These are phyloP conservation scores for Belgica antarctica DNA, from an alignment of 2,888 invertebrate species.

Conservation along the genomic window DNA sequence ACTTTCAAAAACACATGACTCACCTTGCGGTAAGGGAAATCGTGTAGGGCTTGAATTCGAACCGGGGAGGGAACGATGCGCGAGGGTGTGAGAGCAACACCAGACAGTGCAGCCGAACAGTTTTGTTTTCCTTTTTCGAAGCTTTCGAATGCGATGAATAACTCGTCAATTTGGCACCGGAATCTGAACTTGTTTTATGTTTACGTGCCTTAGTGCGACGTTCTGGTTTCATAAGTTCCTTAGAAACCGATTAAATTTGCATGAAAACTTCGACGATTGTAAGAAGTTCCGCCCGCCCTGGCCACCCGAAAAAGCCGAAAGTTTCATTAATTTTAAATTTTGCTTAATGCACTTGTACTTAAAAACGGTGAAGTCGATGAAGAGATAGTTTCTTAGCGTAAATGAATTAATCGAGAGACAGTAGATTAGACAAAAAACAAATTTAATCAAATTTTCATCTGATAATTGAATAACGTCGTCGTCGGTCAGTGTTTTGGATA, in stretches of 20 bases:
- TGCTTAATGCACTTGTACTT: slow-evolving; percentile 19
- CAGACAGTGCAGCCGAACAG: no score
- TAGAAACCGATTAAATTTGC: neutral
- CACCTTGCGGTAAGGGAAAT: slow-evolving; percentile 19
- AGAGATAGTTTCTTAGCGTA: neutral
- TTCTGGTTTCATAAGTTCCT: neutral
- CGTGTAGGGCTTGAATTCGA: neutral
- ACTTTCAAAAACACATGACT: slow-evolving; percentile 2
- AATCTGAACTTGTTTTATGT: neutral
- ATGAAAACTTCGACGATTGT: no score
- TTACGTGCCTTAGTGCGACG: neutral
- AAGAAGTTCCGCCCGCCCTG: no score
- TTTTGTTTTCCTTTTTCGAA: slow-evolving; percentile 9
- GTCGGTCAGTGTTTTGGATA: no score
- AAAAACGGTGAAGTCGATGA: neutral
- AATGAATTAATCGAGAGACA: neutral
- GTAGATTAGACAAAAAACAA: neutral
- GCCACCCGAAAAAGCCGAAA: no score
- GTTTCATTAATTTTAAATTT: neutral
- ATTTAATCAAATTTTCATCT: neutral
- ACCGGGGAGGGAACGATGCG: neutral
- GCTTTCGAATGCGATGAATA: neutral
- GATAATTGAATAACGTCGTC: no score
- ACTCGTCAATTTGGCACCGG: neutral
- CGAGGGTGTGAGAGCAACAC: neutral